A percentile compares a stretch with the other conserved stretches of the same genome.
These are phyloP conservation scores for Tetraodon nigroviridis DNA, from an alignment of 2,113 vertebrate species.

Conservation along the genomic window DNA sequence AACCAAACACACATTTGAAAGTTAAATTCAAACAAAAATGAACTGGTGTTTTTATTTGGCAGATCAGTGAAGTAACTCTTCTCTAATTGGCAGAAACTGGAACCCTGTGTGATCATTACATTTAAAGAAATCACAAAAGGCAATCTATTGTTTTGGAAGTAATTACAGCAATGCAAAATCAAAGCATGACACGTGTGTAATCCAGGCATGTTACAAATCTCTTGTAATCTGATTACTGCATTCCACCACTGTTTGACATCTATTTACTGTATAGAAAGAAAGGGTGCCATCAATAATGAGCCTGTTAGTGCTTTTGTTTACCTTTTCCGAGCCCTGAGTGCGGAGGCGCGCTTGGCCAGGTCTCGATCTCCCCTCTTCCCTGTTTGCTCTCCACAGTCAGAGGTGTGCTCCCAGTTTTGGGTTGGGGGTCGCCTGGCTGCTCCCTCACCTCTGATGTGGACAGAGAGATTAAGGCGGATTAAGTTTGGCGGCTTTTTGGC, in stretches of 20 bases:
- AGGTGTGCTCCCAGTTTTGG: constrained; percentile 67
- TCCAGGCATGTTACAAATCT: constrained; percentile 73
- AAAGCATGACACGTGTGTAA: constrained; percentile 72
- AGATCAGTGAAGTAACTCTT: background rate
- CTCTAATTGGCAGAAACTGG: constrained; percentile 8
- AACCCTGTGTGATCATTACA: constrained; percentile 10
- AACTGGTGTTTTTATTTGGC: background rate
- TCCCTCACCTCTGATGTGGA: constrained; percentile 53
- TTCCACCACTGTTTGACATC: constrained; percentile 72
- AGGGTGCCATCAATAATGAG: constrained; percentile 66
- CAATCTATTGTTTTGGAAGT: constrained; percentile 62
- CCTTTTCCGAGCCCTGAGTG: constrained; percentile 66
- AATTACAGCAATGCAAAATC: constrained; percentile 72
- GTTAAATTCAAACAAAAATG: too few relatives aligned
- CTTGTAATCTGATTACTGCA: constrained; percentile 65
- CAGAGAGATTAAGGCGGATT: constrained; percentile 60
- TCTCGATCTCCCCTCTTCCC: constrained; percentile 49
- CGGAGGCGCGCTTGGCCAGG: constrained; percentile 57
- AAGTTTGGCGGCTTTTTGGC: constrained; percentile 45
- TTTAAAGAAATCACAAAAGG: constrained; percentile 38
- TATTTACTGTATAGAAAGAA: constrained; percentile 75
- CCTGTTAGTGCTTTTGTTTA: constrained; percentile 65
- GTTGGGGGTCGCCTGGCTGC: constrained; percentile 39
- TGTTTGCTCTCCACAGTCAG: constrained; percentile 66
- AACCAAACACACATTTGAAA: too few relatives aligned